Evolutionary conservation across 2,797 vertebrate genomes (phyloP), one percentile per base, ranked within the genome.

Genomic region (Muscicapa striata): DNA sequence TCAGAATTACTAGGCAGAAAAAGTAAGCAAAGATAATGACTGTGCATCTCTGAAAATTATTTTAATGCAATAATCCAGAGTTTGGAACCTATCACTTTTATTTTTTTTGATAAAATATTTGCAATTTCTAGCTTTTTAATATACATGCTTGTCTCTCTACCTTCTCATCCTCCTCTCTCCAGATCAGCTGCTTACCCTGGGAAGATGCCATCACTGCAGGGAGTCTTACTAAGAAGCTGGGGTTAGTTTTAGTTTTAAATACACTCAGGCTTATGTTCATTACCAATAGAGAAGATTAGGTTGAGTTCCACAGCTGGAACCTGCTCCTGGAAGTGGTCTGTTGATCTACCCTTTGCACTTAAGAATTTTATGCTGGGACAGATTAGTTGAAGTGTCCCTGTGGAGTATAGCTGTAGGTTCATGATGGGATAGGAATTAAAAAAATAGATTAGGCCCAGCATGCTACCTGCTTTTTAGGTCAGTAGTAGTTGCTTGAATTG

Each of bases 241-340:
- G 17, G 26, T 57, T 76, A 36, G 4, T 91, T 90, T 91, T 75
- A 81, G 48, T 84, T 94, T 87, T 94, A 64, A 94, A 97, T 91
- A n/a, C 54, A 63, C 55, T 69, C 30, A 13, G 72, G 82, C 82
- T 94, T 95, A 95, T 81, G 57, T 89, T 94, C 91, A 84, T 95
- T 91, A 86, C 66, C 82, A 93, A 40, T 84, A 78, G 80, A 75
- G 87, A 75, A 94, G 87, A 93, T 95, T 94, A 96, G 74, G 30
- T 68, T 83, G 92, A 87, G 87, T 85, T 95, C 87, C 93, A 73
- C 90, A 94, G 92, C 90, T 93, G 84, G 84, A 95, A 90, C n/a
- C 81, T 85, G 61, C 87, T 85, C 19, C 89, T 94, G 78, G 94
- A 94, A 95, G 45, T 68, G 49, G 18, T 74, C 75, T 87, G 78